Evolutionary conservation across 2,797 vertebrate genomes (phyloP), one percentile per base, ranked within the genome.

Genomic region (Falco novaeseelandiae): DNA sequence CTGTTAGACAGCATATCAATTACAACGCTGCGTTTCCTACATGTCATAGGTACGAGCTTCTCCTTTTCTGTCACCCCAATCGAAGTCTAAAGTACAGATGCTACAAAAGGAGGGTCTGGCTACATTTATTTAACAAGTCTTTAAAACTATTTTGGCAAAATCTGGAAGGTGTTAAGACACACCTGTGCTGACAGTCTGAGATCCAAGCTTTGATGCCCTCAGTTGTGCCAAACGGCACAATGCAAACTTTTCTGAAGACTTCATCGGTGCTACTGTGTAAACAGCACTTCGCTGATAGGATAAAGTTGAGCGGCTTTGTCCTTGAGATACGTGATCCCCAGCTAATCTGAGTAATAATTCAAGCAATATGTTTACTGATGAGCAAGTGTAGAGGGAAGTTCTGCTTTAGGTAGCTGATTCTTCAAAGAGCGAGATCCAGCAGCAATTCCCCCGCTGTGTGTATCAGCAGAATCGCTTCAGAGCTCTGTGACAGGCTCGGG

Each of bases 391-490:
- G 52, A 85, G 46, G 17, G 44, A 51, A 71, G 34, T 6, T 25
- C 6, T 0, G 0, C 26, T 42, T 79, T 8, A 4, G 17, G 30
- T 8, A 20, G n/a, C 3, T 6, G 6, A n/a, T 29, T 46, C 72
- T 55, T 27, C 25, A 8, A 19, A 52, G 48, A 17, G 8, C 0
- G 10, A 22, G 15, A 17, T 27, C 5, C 13, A 25, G 63, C 44
- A 34, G 25, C 6, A 13, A 16, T 36, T 71, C n/a, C 32, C 23
- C 5, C 2, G 15, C 20, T 9, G 38, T 0, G 4, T 6, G 22
- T 13, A 6, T 36, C 0, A 0, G 8, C 0, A 2, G 25, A 34
- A 49, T 10, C 0, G 1, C 10, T 23, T 14, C 0, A 0, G 32
- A 32, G 40, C 25, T 30, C 46, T 0, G 1, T 21, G 40, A 30